Conservation (phyloP, 2,888 invertebrate genomes). For the Drosophila pseudotakahashii region DNA sequence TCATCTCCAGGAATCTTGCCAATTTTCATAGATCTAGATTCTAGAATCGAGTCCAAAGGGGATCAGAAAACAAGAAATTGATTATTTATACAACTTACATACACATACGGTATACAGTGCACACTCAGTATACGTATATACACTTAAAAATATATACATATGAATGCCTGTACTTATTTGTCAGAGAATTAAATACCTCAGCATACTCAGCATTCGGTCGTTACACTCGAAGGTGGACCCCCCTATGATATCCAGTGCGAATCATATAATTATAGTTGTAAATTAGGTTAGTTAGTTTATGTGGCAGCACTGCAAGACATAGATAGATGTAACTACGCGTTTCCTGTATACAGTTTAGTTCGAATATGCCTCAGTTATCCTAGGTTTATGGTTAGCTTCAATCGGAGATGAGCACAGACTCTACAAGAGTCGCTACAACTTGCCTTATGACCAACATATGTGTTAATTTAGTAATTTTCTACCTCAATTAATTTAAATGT, state of each 20-base stretch:
- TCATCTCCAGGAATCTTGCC: slow-evolving; percentile 36
- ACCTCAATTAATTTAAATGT: slow-evolving; percentile 76
- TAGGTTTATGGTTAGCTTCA: slow-evolving; percentile 69
- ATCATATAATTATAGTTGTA: slow-evolving; percentile 25
- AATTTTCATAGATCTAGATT: slow-evolving; percentile 44
- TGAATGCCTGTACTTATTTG: slow-evolving; percentile 48
- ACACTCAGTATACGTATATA: slow-evolving; percentile 25
- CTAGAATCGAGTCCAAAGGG: slow-evolving; percentile 21
- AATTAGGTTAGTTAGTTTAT: slow-evolving; percentile 29
- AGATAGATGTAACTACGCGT: slow-evolving; percentile 44
- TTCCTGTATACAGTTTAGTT: slow-evolving; percentile 49
- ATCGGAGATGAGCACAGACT: slow-evolving; percentile 59
- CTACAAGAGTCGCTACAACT: slow-evolving; percentile 72
- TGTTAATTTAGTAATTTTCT: slow-evolving; percentile 80
- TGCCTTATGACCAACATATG: slow-evolving; percentile 73
- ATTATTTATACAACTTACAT: slow-evolving; percentile 25
- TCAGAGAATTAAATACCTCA: slow-evolving; percentile 74
- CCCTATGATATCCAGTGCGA: slow-evolving; percentile 17
- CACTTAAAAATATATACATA: slow-evolving; percentile 15
- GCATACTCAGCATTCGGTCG: slow-evolving; percentile 59
- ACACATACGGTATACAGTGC: slow-evolving; percentile 21
- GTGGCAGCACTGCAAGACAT: slow-evolving; percentile 38
- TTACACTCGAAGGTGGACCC: slow-evolving; percentile 18
- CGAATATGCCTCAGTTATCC: slow-evolving; percentile 52
- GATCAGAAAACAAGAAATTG: slow-evolving; percentile 36